These are phyloP conservation scores for Gasteruption jaculator DNA, from an alignment of 2,888 invertebrate genomes.

Conservation along the genomic window DNA sequence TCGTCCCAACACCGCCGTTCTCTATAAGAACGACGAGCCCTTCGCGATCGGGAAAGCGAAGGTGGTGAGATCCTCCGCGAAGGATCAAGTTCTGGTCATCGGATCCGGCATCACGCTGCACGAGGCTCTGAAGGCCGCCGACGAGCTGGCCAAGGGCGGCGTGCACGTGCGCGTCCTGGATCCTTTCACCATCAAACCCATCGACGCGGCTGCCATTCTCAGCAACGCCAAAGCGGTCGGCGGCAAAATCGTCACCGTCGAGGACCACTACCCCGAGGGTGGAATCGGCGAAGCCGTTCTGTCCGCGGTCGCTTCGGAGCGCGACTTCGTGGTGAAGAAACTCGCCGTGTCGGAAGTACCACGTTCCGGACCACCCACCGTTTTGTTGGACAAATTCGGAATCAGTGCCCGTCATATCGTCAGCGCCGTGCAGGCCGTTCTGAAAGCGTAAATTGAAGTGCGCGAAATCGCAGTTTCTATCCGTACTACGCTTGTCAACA, in stretches of 20 bases:
- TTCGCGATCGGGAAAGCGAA: slow-evolving; percentile 79
- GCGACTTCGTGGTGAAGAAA: slow-evolving; percentile 69
- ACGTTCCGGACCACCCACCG: slow-evolving; percentile 86
- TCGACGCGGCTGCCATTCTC: slow-evolving; percentile 76
- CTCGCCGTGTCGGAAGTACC: slow-evolving; percentile 81
- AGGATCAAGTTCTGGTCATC: slow-evolving; percentile 82
- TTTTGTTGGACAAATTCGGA: slow-evolving; percentile 83
- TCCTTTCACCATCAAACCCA: slow-evolving; percentile 93
- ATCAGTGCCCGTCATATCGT: slow-evolving; percentile 79
- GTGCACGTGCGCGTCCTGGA: slow-evolving; percentile 82
- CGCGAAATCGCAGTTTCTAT: no score
- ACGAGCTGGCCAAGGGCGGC: slow-evolving; percentile 65
- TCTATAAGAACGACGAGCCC: slow-evolving; percentile 80
- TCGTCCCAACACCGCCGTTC: slow-evolving; percentile 80
- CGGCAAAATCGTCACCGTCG: slow-evolving; percentile 85
- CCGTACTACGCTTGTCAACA: no score
- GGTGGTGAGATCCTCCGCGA: slow-evolving; percentile 69
- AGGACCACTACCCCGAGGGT: slow-evolving; percentile 96
- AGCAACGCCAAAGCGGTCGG: slow-evolving; percentile 73
- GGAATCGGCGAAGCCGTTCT: slow-evolving; percentile 95
- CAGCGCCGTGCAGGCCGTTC: slow-evolving; percentile 63
- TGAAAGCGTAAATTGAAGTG: slow-evolving; percentile 55
- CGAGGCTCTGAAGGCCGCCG: slow-evolving; percentile 84
- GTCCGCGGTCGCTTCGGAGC: slow-evolving; percentile 70
- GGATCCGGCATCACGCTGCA: slow-evolving; percentile 92